phyloP scores from a whole-genome alignment of 2,113 vertebrate genomes.

The Oreochromis spilurus region DNA sequence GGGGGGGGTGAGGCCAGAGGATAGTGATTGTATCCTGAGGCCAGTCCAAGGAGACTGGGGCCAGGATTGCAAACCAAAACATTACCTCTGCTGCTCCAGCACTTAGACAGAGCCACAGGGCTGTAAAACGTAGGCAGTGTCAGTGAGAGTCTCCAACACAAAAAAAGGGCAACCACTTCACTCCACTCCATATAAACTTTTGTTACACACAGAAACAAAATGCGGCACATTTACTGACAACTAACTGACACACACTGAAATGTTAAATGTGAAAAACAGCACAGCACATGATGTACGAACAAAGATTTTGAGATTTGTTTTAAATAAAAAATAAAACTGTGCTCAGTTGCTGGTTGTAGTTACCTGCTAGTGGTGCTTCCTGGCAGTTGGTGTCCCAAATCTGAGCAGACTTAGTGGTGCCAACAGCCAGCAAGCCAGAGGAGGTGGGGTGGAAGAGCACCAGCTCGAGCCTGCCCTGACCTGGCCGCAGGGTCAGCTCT shows the following conservation, averaged over 20 bases:
- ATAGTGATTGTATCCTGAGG: constrained; percentile 60
- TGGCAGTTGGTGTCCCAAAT: constrained; percentile 81
- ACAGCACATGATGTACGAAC: not conserved
- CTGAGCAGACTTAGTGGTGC: constrained; percentile 50
- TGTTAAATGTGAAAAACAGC: constrained; percentile 32
- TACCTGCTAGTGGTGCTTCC: constrained; percentile 80
- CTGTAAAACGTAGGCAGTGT: constrained; percentile 67
- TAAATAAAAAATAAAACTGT: not conserved
- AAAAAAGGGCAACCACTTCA: constrained; percentile 12
- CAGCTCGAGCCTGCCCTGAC: constrained; percentile 60
- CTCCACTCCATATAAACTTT: constrained; percentile 6
- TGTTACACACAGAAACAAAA: constrained; percentile 45
- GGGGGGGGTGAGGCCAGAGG: constrained; percentile 36
- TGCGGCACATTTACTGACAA: constrained; percentile 23
- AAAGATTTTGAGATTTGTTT: not conserved
- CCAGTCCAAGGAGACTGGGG: constrained; percentile 44
- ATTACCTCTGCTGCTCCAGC: constrained; percentile 71
- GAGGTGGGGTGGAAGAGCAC: constrained; percentile 86
- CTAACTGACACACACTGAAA: constrained; percentile 47
- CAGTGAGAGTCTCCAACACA: constrained; percentile 41
- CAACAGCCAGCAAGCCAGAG: constrained; percentile 76
- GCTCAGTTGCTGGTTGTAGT: not conserved
- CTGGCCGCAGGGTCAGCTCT: constrained; percentile 70
- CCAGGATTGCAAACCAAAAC: constrained; percentile 53
- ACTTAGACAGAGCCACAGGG: constrained; percentile 69